Percentiles rank a stretch among this genome's conserved stretches.
These are phyloP conservation scores for Onychomys torridus DNA, from an alignment of 2,797 vertebrate species.

Conservation along the genomic window DNA sequence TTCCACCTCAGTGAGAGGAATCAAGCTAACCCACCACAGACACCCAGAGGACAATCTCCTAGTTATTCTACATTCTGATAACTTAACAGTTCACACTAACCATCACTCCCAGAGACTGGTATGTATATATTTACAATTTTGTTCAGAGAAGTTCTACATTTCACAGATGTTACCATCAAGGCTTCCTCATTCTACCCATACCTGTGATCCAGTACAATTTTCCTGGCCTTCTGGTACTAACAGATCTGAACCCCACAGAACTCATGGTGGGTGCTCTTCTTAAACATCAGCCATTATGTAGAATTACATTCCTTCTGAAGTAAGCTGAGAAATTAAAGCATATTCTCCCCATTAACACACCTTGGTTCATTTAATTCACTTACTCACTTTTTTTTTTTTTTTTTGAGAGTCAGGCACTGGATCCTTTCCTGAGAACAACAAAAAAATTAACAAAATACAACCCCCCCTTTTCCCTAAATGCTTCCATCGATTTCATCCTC, in stretches of 20 bases:
- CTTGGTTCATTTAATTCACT: not conserved
- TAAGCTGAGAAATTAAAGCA: not conserved
- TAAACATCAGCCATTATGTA: not conserved
- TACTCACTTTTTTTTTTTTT: conserved; percentile 13
- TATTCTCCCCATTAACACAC: not conserved
- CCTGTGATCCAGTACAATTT: not conserved
- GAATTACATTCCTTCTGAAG: not conserved
- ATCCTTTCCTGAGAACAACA: not conserved
- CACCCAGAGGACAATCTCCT: not conserved
- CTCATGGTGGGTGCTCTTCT: not conserved
- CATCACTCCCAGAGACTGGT: not conserved
- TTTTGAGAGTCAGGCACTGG: not conserved
- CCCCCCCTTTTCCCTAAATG: not conserved
- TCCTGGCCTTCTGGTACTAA: not conserved
- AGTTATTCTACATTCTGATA: not conserved
- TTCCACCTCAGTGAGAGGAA: not conserved
- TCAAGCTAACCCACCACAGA: not conserved
- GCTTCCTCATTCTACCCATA: not conserved
- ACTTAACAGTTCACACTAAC: not conserved
- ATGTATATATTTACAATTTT: not conserved
- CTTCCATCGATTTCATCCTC: not conserved
- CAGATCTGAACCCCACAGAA: not conserved
- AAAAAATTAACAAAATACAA: conserved; percentile 3
- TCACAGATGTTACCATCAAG: not conserved
- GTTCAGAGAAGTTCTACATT: not conserved